Percentiles rank a stretch among this genome's conserved stretches.
Conservation (phyloP, 1,140 invertebrate genomes). For the Drosophila funebris region DNA sequence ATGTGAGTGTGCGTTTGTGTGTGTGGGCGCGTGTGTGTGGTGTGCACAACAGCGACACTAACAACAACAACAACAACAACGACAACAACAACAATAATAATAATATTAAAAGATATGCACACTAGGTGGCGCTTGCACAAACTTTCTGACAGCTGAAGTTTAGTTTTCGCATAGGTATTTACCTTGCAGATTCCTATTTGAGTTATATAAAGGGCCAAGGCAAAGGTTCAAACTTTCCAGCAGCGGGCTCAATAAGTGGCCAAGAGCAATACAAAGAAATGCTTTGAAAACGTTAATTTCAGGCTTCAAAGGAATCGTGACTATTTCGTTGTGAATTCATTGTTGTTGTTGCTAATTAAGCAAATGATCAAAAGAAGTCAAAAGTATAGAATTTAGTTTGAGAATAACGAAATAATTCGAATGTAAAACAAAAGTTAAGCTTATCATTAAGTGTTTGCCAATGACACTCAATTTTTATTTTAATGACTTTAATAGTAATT, state of each 20-base stretch:
- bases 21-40: neutral
- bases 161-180: slow-evolving; percentile 72
- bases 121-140: slow-evolving; percentile 58
- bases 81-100: slow-evolving; percentile 39
- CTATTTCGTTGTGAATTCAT: neutral
- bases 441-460: slow-evolving; percentile 65
- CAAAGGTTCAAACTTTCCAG: neutral
- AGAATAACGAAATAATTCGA: slow-evolving; percentile 25
- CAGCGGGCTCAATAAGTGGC: neutral
- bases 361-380: slow-evolving; percentile 23
- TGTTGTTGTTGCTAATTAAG: slow-evolving; percentile 20
- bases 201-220: slow-evolving; percentile 34
- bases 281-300: slow-evolving; percentile 1
- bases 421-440: slow-evolving; percentile 43
- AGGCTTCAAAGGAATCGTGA: neutral
- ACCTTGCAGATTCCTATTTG: slow-evolving; percentile 72
- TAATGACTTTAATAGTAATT: slow-evolving; percentile 69
- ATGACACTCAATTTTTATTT: slow-evolving; percentile 73
- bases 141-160: slow-evolving; percentile 64
- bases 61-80: slow-evolving; percentile 13
- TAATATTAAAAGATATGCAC: slow-evolving; percentile 52
- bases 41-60: slow-evolving; percentile 19
- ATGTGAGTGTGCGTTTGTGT: slow-evolving; percentile 3
- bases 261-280: neutral
- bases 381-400: slow-evolving; percentile 24